Conservation (phyloP, 2,113 vertebrate species). For the Orycteropus afer region DNA sequence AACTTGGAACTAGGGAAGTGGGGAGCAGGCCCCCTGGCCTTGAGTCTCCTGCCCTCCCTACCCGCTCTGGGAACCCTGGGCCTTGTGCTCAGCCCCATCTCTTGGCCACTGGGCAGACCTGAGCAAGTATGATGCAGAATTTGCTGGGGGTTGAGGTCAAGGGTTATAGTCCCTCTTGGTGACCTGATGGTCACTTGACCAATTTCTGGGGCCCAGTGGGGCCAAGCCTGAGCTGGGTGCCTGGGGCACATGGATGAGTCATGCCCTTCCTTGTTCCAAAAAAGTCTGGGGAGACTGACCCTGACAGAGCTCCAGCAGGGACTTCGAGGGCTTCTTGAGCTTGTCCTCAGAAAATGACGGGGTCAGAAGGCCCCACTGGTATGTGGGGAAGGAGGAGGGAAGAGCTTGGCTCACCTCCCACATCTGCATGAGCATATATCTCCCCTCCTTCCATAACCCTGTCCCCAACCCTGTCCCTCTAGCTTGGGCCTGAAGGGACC, state of each 20-base stretch:
- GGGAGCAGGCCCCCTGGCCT: neutral
- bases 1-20: neutral
- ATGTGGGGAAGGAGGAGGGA: neutral
- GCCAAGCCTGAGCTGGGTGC: neutral
- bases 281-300: neutral
- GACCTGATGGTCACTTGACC: neutral
- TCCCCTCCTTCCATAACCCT: neutral
- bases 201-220: neutral
- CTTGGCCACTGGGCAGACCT: neutral
- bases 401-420: neutral
- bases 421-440: neutral
- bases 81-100: neutral
- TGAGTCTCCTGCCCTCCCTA: neutral
- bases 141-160: neutral
- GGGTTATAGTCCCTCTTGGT: neutral
- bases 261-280: neutral
- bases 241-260: neutral
- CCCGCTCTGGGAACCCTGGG: neutral
- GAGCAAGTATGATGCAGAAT: neutral
- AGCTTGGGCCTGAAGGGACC: neutral
- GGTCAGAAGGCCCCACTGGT: neutral
- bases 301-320: neutral
- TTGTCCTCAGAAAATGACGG: neutral
- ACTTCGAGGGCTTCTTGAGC: neutral
- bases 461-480: neutral